Base-by-base conservation (phyloP, 2,113 vertebrate species). In the Brienomyrus brachyistius region DNA sequence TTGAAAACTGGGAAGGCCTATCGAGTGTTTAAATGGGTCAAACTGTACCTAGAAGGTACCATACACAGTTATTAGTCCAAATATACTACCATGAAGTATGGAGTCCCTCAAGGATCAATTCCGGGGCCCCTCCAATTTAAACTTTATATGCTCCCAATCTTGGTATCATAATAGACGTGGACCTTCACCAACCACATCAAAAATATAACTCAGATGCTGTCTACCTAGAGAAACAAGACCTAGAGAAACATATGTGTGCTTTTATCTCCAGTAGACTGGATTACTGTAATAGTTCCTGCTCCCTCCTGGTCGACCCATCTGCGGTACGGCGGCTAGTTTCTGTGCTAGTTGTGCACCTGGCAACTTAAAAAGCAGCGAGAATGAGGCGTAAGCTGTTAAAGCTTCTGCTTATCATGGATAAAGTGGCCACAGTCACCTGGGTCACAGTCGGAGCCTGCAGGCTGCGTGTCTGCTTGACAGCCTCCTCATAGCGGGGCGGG, bases 401-500 rank as follows among this genome's bases (percentile, higher is more conserved):
- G 54, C 56, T 13, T 19, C 21, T 21, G 13, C 23, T 23, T 7
- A 21, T 62, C 59, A 21, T 62, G 59, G 59, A n/a, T 23, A 62
- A 62, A 62, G 21, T 9, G 23, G 59, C 59, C 19, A 0, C 8
- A 9, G 90, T 89, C 90, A 99, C 98, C 97, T 99, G 98, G 50
- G 95, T 94, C 0, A 94, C 91, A 0, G 94, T 89, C 0, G 95
- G 97, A 43, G 95, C 13, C 89, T 97, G 97, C 90, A 96, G 77
- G 10, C 91, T 97, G 90, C 97, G 97, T 0, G 96, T 98, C 94
- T 99, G 98, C 92, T 98, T 99, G 92, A 99, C 96, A 48, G 98
- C 98, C 56, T 99, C 98, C 93, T 99, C 98, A 0, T 99, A 99
- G 88, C 97, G 96, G 56, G 98, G 98, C 10, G 98, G 98, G 88